Conservation (phyloP, 1,140 invertebrate genomes). For the Yoshiicerus persimilis region DNA sequence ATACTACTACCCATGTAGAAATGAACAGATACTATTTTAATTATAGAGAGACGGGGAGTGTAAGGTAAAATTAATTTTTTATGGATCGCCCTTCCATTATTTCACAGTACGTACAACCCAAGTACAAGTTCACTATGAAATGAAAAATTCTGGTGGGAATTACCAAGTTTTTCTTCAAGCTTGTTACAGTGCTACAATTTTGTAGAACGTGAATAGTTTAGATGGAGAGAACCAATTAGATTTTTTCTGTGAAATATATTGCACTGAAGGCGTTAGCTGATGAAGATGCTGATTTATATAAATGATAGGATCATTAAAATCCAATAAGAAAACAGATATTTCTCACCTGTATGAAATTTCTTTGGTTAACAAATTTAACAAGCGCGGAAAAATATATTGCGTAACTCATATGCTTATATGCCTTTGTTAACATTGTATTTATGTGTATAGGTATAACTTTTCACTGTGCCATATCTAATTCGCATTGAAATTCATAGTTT, state of each 20-base stretch:
- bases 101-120: not conserved
- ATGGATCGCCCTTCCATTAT: not conserved
- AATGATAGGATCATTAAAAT: not conserved
- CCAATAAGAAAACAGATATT: not conserved
- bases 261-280: not conserved
- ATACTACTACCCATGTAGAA: too few species aligned
- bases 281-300: not conserved
- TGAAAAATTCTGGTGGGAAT: not conserved
- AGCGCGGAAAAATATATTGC: not conserved
- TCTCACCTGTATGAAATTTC: not conserved
- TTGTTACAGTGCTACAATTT: not conserved
- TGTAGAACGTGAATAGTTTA: not conserved
- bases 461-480: not conserved
- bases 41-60: not conserved
- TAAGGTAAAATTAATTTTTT: not conserved
- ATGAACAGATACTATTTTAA: not conserved
- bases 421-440: not conserved
- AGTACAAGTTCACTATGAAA: not conserved
- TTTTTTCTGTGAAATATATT: not conserved
- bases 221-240: not conserved
- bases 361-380: not conserved
- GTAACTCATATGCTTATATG: too few species aligned
- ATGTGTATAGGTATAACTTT: too few species aligned
- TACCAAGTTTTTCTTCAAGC: not conserved
- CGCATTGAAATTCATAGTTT: constrained; percentile 5